Conservation (phyloP, 2,113 vertebrate species). For the Setophaga coronata region DNA sequence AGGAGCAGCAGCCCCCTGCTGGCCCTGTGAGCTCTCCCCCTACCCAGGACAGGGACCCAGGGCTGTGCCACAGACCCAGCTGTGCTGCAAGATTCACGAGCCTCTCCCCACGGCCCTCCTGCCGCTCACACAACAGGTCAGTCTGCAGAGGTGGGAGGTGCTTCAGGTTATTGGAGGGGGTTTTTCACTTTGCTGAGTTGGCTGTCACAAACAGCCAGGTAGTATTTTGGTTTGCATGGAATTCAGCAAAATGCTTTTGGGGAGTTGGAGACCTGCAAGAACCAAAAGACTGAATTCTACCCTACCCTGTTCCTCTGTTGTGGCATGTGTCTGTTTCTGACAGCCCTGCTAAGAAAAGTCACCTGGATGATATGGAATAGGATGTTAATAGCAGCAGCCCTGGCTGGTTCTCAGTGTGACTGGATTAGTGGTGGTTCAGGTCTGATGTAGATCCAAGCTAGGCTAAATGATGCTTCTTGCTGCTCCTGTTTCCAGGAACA, state of each 20-base stretch:
- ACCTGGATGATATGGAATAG: neutral
- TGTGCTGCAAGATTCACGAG: neutral
- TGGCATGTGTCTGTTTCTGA: neutral
- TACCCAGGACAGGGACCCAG: conserved; percentile 68
- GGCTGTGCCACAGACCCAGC: conserved; percentile 31
- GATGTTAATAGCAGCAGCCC: neutral
- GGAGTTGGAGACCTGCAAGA: neutral
- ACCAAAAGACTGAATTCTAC: neutral
- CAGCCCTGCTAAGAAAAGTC: neutral
- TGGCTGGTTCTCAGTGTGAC: neutral
- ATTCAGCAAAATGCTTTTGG: neutral
- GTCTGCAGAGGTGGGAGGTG: neutral
- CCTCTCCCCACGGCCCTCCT: conserved; percentile 65
- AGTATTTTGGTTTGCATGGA: neutral
- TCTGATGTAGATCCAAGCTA: fast-evolving
- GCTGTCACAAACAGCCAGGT: neutral
- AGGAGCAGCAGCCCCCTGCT: conserved; percentile 69
- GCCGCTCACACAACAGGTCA: conserved; percentile 76
- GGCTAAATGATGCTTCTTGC: neutral
- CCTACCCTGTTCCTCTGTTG: neutral
- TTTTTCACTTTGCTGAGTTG: neutral
- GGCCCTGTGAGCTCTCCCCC: conserved; percentile 66
- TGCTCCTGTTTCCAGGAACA: neutral
- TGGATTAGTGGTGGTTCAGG: neutral
- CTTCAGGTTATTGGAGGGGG: fast-evolving